A percentile compares a stretch with the other conserved stretches of the same genome.
These are phyloP conservation scores for Sebastes trivittatus DNA, from an alignment of 2,797 vertebrate species.

Conservation along the genomic window DNA sequence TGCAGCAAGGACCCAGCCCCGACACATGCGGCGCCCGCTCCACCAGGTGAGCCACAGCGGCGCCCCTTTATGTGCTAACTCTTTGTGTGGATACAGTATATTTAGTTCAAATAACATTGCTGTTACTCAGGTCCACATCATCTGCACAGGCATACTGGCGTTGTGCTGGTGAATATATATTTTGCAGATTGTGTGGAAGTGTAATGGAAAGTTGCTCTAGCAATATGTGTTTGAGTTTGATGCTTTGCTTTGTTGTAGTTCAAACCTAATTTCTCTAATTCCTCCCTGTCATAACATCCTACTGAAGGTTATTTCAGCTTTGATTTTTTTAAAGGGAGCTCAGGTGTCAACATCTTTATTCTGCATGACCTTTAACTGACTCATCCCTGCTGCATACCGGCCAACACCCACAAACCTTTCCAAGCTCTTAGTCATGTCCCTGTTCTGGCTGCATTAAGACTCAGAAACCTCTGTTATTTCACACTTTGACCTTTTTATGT, in stretches of 20 bases:
- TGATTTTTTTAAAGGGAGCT: slow-evolving; percentile 16
- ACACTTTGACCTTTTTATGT: not conserved
- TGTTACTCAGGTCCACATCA: not conserved
- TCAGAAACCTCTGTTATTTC: slow-evolving; percentile 18
- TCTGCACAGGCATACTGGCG: not conserved
- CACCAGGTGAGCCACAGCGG: no score
- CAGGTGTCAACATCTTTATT: slow-evolving; percentile 37
- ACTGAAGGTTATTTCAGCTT: not conserved
- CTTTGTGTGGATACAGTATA: not conserved
- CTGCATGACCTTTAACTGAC: slow-evolving; percentile 46
- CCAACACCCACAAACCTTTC: slow-evolving; percentile 34
- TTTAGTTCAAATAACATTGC: not conserved
- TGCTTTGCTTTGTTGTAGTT: not conserved
- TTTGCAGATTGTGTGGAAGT: not conserved
- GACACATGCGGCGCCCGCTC: no score
- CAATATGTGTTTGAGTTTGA: not conserved
- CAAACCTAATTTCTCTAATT: not conserved
- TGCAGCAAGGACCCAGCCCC: no score
- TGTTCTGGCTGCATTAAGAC: slow-evolving; percentile 14
- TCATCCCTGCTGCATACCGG: slow-evolving; percentile 33
- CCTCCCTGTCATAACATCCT: not conserved
- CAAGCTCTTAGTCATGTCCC: slow-evolving; percentile 44
- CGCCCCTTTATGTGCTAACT: not conserved
- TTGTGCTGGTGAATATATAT: not conserved
- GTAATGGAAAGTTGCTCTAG: not conserved